These are phyloP conservation scores for Clarias magur DNA, from an alignment of 2,113 vertebrate genomes.

Conservation along the genomic window DNA sequence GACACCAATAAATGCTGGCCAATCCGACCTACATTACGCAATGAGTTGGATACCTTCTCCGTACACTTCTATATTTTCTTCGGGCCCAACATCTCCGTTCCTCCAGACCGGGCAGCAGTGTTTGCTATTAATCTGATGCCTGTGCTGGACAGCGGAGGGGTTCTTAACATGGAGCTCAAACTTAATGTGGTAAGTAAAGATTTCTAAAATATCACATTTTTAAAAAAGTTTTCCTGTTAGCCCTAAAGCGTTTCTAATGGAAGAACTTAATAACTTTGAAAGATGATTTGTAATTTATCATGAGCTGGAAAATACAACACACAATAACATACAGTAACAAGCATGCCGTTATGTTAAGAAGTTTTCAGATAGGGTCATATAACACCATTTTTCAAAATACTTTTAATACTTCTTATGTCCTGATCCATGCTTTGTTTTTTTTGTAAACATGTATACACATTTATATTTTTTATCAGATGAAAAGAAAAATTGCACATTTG, in stretches of 20 bases:
- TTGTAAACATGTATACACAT: too few species aligned
- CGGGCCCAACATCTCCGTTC: constrained; percentile 90
- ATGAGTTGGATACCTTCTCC: constrained; percentile 96
- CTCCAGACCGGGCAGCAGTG: constrained; percentile 84
- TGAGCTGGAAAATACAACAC: not conserved
- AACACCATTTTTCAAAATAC: too few species aligned
- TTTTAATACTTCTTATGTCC: too few species aligned
- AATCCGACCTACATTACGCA: constrained; percentile 89
- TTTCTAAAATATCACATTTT: not conserved
- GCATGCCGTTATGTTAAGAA: too few species aligned
- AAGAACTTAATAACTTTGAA: not conserved
- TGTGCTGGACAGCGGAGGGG: constrained; percentile 92
- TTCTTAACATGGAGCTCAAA: constrained; percentile 93
- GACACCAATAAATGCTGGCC: constrained; percentile 85
- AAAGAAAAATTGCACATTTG: too few species aligned
- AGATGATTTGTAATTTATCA: not conserved
- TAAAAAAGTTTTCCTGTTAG: not conserved
- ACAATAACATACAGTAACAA: too few species aligned
- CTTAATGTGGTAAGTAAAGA: constrained; percentile 84
- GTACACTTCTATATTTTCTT: constrained; percentile 99
- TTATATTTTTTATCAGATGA: too few species aligned
- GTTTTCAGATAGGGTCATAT: too few species aligned
- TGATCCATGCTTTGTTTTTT: too few species aligned
- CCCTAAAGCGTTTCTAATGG: not conserved
- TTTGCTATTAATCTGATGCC: constrained; percentile 93